Evolutionary conservation across 2,113 vertebrate genomes (phyloP).

Genomic region (Caranx ignobilis): DNA sequence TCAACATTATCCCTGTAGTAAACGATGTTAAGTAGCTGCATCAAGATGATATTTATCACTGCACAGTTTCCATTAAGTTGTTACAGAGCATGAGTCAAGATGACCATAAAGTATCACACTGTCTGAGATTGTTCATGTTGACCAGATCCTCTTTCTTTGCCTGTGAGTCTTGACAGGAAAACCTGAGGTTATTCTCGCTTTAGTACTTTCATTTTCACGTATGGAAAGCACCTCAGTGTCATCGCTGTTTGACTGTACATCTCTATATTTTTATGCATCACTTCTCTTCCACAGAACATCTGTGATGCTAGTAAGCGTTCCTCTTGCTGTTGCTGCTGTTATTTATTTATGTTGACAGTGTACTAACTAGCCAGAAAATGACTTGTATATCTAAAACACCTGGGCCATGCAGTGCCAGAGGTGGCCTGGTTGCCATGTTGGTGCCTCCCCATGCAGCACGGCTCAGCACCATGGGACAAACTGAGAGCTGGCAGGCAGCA

Average conservation of each 20-base stretch:
- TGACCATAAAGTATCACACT: neutral
- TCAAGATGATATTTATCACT: neutral
- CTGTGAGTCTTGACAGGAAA: neutral
- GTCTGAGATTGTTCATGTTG: neutral
- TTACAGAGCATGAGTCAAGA: neutral
- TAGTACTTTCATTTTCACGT: neutral
- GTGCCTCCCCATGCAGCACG: conserved; percentile 4
- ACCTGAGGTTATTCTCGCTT: neutral
- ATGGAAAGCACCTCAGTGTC: neutral
- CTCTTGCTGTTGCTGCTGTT: neutral
- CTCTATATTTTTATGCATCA: neutral
- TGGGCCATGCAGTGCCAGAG: neutral
- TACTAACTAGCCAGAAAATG: conserved; percentile 20
- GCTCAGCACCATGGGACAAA: conserved; percentile 37
- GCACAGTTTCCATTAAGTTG: neutral
- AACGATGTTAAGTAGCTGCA: neutral
- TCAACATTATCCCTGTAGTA: neutral
- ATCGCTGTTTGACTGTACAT: neutral
- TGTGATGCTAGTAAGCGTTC: neutral
- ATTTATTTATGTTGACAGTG: conserved; percentile 41
- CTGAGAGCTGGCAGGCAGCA: conserved; percentile 46
- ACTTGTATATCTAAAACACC: conserved; percentile 16
- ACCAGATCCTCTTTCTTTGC: neutral
- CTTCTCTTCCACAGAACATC: conserved; percentile 9
- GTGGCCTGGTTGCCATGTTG: conserved; percentile 6